Conservation (phyloP, 2,888 invertebrate species). For the Cerastis leucographa region DNA sequence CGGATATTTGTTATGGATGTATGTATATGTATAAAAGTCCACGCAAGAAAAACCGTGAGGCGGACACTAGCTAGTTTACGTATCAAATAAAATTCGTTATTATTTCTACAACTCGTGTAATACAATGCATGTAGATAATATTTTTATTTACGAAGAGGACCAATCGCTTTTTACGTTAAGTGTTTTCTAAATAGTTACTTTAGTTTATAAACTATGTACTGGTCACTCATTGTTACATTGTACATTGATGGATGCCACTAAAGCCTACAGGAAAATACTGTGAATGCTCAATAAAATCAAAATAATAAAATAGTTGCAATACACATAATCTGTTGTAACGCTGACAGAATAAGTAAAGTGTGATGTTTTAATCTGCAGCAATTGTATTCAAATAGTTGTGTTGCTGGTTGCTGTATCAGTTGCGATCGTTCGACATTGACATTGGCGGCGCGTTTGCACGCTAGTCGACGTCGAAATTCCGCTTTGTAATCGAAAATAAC, state of each 20-base stretch:
- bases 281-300: conserved; percentile 44
- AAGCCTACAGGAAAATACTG: conserved; percentile 48
- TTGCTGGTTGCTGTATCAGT: conserved; percentile 52
- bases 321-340: conserved; percentile 46
- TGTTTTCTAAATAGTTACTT: conserved; percentile 6
- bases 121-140: conserved; percentile 28
- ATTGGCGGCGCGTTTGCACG: conserved; percentile 83
- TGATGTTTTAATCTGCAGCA: conserved; percentile 62
- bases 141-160: neutral
- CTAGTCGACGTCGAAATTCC: conserved; percentile 76
- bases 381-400: conserved; percentile 68
- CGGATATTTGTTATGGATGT: too few species aligned
- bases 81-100: neutral
- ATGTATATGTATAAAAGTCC: too few species aligned
- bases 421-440: conserved; percentile 78
- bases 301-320: conserved; percentile 51
- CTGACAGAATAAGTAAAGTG: conserved; percentile 54
- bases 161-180: neutral
- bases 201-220: conserved; percentile 13
- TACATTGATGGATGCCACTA: conserved; percentile 22
- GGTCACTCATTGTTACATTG: conserved; percentile 1
- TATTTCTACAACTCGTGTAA: conserved; percentile 32
- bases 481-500: conserved; percentile 84
- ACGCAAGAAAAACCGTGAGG: too few species aligned
- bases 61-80: too few species aligned